Base-by-base conservation (phyloP, 1,140 invertebrate genomes). In the Drosophila lacertosa region DNA sequence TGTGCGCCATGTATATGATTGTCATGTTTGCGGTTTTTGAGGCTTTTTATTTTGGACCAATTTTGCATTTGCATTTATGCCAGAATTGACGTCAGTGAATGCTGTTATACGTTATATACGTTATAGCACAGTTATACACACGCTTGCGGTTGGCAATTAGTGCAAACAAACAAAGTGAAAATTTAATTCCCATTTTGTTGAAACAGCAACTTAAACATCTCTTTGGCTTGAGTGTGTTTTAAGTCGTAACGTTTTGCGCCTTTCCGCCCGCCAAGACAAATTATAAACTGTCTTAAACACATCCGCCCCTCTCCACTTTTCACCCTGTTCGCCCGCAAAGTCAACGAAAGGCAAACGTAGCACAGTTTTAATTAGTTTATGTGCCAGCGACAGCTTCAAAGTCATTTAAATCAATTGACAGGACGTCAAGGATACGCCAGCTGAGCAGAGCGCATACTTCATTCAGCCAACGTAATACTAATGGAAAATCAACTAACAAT, bases 321-420 rank as follows among this genome's bases (percentile, higher is more conserved):
- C 11, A 7, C 18, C 2, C 11, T 0, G 6, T 26, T 26, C 11
- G 16, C 13, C 22, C 35, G 26, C 35, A 44, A 54, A 24, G 59
- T 40, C 42, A 55, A 54, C 33, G 40, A 37, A 54, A 32, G 11
- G 11, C 13, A 32, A 20, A 24, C 39, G 44, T 26, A 29, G 58
- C 32, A 32, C 24, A 64, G 77, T 83, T 83, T 78, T 78, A 82
- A 83, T 82, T 83, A 78, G 64, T 83, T 82, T 82, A 78, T 69
- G 63, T 74, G 69, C 64, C 74, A 74, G 59, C 58, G 69, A 70
- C 74, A 78, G 75, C 57, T 44, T 40, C 50, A 48, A 68, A 73
- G 58, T 62, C 74, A 74, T 82, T 82, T 70, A 74, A 83, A 83
- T 82, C 79, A 78, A 82, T 83, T 83, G 78, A 67, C 69, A 82